Evolutionary conservation across 2,113 vertebrate species (phyloP).

Genomic region (Caretta caretta): DNA sequence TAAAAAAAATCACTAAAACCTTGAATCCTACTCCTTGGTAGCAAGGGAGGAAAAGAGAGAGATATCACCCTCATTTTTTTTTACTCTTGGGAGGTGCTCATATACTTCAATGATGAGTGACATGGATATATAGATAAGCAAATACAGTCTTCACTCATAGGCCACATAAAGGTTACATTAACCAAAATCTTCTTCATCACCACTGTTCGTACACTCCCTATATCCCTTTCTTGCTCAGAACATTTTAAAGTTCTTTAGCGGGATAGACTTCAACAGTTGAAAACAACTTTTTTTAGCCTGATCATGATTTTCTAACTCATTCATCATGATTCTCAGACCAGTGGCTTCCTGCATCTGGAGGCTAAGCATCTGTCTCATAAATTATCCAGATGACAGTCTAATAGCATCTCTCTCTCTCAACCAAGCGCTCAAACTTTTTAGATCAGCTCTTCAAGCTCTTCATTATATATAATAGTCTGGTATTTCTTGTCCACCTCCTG

Average conservation of each 20-base stretch:
- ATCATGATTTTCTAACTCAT: neutral
- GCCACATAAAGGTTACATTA: neutral
- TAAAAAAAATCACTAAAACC: neutral
- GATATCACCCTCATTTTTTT: neutral
- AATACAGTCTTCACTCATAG: neutral
- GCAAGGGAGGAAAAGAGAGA: neutral
- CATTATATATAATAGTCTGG: neutral
- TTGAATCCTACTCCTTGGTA: neutral
- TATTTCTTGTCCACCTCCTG: neutral
- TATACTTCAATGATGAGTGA: neutral
- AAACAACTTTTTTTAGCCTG: fast-evolving
- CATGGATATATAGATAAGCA: neutral
- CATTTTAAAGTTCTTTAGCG: neutral
- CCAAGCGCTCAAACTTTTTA: neutral
- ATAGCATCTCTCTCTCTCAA: neutral
- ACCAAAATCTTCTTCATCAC: neutral
- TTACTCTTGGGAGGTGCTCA: neutral
- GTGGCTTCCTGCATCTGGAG: neutral
- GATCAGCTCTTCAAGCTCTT: neutral
- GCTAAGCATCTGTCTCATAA: neutral
- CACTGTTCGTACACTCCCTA: neutral
- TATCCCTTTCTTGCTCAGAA: neutral
- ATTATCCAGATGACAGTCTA: neutral
- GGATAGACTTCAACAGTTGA: neutral
- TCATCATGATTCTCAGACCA: neutral